phyloP scores from a whole-genome alignment of 2,888 invertebrate genomes.

The Polylopha cassiicola region DNA sequence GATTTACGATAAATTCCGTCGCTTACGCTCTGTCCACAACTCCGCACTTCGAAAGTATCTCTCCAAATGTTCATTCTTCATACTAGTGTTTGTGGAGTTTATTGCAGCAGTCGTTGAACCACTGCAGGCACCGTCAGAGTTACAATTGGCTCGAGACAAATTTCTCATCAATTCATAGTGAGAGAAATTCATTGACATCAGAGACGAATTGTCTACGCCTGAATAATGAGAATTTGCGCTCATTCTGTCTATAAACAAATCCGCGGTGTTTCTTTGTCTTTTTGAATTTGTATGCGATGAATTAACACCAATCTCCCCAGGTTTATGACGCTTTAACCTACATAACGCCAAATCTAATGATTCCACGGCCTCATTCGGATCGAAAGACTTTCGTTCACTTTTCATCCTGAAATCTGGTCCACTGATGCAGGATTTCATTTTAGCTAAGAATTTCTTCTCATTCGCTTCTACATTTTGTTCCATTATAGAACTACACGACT shows the following conservation, averaged over 20 bases:
- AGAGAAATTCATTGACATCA: constrained; percentile 66
- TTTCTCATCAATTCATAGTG: constrained; percentile 65
- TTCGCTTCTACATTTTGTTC: constrained; percentile 41
- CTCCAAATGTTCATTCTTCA: constrained; percentile 60
- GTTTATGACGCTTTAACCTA: constrained; percentile 54
- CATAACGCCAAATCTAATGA: constrained; percentile 53
- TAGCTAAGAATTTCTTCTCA: constrained; percentile 44
- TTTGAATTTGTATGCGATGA: constrained; percentile 25
- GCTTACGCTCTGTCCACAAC: constrained; percentile 48
- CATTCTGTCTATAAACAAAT: constrained; percentile 44
- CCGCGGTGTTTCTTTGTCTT: constrained; percentile 28
- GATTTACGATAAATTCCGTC: too few species aligned
- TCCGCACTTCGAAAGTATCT: constrained; percentile 63
- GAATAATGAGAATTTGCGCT: constrained; percentile 32
- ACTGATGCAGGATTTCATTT: constrained; percentile 44
- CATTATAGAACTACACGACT: constrained; percentile 39
- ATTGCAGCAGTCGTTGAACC: constrained; percentile 42
- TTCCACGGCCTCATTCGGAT: constrained; percentile 50
- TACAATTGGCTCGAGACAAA: constrained; percentile 54
- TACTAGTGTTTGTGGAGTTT: constrained; percentile 39
- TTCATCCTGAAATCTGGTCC: constrained; percentile 33
- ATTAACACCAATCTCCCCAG: constrained; percentile 37
- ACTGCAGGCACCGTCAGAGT: constrained; percentile 58
- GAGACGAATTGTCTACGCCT: constrained; percentile 44
- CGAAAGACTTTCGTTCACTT: constrained; percentile 51